A percentile compares a stretch with the other conserved stretches of the same genome.
These are phyloP conservation scores for Heterotilapia buettikoferi DNA, from an alignment of 2,113 vertebrate species.

Conservation along the genomic window DNA sequence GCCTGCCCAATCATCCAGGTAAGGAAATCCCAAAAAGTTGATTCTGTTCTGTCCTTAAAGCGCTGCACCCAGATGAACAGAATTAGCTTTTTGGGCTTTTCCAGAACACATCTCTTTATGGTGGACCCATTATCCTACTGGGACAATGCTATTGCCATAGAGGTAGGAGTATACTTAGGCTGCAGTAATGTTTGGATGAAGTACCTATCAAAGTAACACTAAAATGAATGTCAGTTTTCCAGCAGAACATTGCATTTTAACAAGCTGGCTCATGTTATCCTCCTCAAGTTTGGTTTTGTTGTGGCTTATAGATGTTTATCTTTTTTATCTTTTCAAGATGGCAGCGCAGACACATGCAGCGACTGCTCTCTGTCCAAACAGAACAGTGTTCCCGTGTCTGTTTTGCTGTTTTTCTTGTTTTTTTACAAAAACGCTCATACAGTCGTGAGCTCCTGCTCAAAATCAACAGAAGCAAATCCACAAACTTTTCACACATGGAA, in stretches of 20 bases:
- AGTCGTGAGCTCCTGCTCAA: background rate
- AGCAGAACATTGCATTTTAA: background rate
- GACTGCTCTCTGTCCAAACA: background rate
- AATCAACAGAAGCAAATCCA: background rate
- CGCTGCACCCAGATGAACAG: background rate
- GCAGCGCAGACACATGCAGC: background rate
- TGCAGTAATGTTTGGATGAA: background rate
- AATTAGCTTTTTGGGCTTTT: background rate
- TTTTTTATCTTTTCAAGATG: background rate
- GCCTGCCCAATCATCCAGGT: background rate
- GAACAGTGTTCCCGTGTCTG: background rate
- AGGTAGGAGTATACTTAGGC: background rate
- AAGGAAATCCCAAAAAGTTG: background rate
- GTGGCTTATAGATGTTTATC: background rate
- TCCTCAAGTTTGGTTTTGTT: background rate
- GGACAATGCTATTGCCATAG: background rate
- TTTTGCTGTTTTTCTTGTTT: background rate
- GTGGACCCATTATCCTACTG: background rate
- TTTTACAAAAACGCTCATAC: background rate
- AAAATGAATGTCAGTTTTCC: background rate
- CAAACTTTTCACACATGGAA: background rate
- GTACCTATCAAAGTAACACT: background rate
- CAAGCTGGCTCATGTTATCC: background rate
- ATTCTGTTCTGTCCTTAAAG: background rate
- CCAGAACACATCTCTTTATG: background rate